Evolutionary conservation across 2,113 vertebrate genomes (phyloP).

Genomic region (Montifringilla adamsi): DNA sequence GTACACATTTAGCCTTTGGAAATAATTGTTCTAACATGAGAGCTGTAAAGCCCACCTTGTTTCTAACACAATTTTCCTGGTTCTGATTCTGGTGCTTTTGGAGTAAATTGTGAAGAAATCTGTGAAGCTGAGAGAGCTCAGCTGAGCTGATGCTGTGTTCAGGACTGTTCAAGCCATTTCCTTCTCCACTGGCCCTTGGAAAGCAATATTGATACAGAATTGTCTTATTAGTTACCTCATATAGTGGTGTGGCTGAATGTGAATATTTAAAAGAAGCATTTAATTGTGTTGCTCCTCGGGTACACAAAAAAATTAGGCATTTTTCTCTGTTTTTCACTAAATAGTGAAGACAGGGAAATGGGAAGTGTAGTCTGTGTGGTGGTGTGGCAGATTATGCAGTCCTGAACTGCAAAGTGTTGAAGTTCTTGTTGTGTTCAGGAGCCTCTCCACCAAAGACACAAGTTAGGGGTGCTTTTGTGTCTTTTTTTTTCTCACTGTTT

Average conservation of each 20-base stretch:
- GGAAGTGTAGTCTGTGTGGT: accelerated
- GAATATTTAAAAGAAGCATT: not conserved
- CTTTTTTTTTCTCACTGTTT: not conserved
- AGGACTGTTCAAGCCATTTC: not conserved
- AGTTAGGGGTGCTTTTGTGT: not conserved
- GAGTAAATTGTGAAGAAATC: not conserved
- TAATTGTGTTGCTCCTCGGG: not conserved
- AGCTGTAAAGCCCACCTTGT: not conserved
- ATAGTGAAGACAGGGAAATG: not conserved
- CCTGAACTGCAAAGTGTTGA: not conserved
- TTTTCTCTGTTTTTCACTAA: not conserved
- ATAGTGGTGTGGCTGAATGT: not conserved
- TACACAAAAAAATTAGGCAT: not conserved
- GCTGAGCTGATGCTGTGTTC: not conserved
- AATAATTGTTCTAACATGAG: not conserved
- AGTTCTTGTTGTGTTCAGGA: not conserved
- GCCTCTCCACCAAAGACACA: not conserved
- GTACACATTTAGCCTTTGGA: constrained; percentile 11
- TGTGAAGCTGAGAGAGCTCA: not conserved
- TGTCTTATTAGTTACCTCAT: not conserved
- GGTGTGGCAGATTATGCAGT: not conserved
- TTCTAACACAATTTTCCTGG: not conserved
- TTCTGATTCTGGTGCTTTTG: not conserved
- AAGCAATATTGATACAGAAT: not conserved
- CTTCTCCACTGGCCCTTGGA: not conserved